Base-by-base conservation (phyloP, 2,113 vertebrate species). In the Plotosus lineatus region DNA sequence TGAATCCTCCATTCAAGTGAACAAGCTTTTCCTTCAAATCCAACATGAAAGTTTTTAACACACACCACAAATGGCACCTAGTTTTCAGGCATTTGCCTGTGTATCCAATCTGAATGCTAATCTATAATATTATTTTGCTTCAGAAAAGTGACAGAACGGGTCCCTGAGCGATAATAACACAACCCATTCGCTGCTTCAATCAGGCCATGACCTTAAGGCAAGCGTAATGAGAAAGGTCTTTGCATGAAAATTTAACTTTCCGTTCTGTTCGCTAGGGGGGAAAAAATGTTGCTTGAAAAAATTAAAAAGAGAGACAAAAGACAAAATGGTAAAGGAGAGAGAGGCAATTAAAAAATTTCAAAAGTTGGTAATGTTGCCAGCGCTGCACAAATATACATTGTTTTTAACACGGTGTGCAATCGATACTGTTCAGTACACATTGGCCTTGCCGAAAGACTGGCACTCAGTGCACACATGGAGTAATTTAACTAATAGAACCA, bases 401-500 rank as follows among this genome's bases (percentile, higher is more conserved):
- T 63, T 23, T 63, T 61, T 61, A 77, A 23, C 56, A 33, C 15
- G 28, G 58, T 23, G 42, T 21, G 42, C 48, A 77, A 63, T 77
- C 75, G 8, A 36, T 77, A 21, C 8, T 33, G 42, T 50, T 5
- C 42, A n/a, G n/a, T n/a, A n/a, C n/a, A n/a, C n/a, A 44, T 48
- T 21, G 11, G 3, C 3, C 55, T 46, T 44, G 3, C 56, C 66
- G 10, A 19, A 75, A 55, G 71, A 66, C 21, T 40, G 17, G n/a
- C 38, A 28, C 50, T 69, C 15, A 4, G 1, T 15, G 42, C 33
- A 23, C 72, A 80, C 51, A 71, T 53, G 73, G 46, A 68, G 42
- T 77, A 33, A 23, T 55, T 77, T 80, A 76, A 53, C 42, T 42
- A 51, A 58, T 48, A 80, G 58, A 65, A 33, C 51, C 33, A 58